Evolutionary conservation across 2,888 invertebrate species (phyloP).

Genomic region (Ferdinandea cuprea): DNA sequence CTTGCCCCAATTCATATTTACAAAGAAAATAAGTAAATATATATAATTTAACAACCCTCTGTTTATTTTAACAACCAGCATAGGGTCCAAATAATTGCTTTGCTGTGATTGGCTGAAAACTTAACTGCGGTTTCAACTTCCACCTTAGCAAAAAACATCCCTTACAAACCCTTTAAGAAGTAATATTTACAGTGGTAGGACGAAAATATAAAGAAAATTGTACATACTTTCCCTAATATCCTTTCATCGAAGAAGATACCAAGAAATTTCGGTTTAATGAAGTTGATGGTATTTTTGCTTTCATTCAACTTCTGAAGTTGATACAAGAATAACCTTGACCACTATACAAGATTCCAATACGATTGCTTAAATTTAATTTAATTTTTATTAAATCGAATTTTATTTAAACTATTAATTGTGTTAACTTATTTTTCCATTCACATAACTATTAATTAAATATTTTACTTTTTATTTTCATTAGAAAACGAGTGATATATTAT

Average conservation of each 20-base stretch:
- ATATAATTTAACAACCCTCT: not conserved
- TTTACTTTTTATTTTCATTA: conserved; percentile 20
- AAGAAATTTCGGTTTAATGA: conserved; percentile 2
- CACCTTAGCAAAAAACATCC: not conserved
- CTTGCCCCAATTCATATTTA: not conserved
- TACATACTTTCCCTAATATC: not conserved
- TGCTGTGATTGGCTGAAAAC: conserved; percentile 56
- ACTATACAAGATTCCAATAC: conserved; percentile 2
- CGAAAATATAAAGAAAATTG: not conserved
- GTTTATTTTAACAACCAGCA: not conserved
- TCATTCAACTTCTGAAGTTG: conserved; percentile 81
- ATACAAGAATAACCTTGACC: conserved; percentile 75
- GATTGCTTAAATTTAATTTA: conserved; percentile 15
- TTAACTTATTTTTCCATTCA: conserved; percentile 5
- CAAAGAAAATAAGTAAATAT: not conserved
- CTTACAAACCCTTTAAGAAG: conserved; percentile 18
- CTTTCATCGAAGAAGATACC: not conserved
- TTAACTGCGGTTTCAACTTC: not conserved
- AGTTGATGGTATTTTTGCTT: conserved; percentile 26
- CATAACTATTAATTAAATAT: conserved; percentile 37
- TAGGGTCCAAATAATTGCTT: conserved; percentile 26
- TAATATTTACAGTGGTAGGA: not conserved
- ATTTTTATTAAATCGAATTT: conserved; percentile 6
- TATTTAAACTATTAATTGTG: conserved; percentile 1
- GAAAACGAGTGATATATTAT: conserved; percentile 12